Base-by-base conservation (phyloP, 2,888 invertebrate species). In the Acrobasis suavella region DNA sequence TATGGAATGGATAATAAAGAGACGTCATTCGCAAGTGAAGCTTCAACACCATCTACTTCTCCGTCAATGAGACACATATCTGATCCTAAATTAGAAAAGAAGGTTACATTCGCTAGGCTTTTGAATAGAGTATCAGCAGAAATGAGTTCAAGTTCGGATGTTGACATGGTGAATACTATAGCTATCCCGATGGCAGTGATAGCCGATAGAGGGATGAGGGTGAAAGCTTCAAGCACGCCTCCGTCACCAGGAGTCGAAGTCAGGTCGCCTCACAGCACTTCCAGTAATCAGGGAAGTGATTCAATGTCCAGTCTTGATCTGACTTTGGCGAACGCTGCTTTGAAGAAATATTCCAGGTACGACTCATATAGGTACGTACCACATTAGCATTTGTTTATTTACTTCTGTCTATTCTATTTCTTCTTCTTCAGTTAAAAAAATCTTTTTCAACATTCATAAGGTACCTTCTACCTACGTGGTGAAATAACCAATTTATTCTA, bases 281-380 rank as follows among this genome's bases (percentile, higher is more conserved):
- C 95, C 50, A 95, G 95, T 79, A 95, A 95, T 84, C 96, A 96
- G 89, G 96, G 95, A 71, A 95, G 96, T 75, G 96, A 96, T 78
- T 96, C 96, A 51, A 93, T 96, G 91, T 96, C 96, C 17, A 95
- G 95, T 82, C 94, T 95, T 49, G 96, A 95, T 78, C 86, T 95
- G 69, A 95, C 94, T 62, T 87, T 94, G 68, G 94, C 94, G 63
- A 92, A 94, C 74, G 87, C 93, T 46, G 93, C 94, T 68, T 85
- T 94, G 66, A 94, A 93, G 75, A 93, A 93, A 73, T 94, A 89
- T 78, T 88, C 90, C 50, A 89, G 91, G 91, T 89, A 69, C 68
- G 39, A 58, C 14, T 62, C 10, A 64, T 64, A 63, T 67, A 64
- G 56, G 56, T 56, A 17, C 46, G 56, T 46, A 46, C n/a, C 46